Evolutionary conservation across 2,797 vertebrate species (phyloP).

Genomic region (Lacerta agilis): DNA sequence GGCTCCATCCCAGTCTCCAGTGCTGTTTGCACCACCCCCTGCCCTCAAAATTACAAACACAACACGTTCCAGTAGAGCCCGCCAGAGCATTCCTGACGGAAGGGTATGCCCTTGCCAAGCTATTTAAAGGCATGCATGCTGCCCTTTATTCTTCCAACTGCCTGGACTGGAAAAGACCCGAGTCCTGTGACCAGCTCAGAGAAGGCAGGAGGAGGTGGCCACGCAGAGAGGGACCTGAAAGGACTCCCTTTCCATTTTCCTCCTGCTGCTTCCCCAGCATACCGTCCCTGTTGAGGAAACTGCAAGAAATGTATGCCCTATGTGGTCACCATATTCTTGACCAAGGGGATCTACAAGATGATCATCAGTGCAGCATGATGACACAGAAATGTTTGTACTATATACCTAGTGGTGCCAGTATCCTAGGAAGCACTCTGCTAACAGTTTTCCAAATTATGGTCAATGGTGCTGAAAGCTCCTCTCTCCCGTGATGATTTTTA

Average conservation of each 20-base stretch:
- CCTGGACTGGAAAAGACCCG: conserved; percentile 40
- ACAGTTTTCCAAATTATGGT: neutral
- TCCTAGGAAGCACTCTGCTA: neutral
- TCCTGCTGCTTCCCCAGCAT: conserved; percentile 2
- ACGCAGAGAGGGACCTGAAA: rapidly evolving
- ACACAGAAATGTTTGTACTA: neutral
- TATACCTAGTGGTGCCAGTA: no score
- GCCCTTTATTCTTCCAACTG: conserved; percentile 49
- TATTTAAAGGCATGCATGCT: conserved; percentile 69
- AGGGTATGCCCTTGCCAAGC: conserved; percentile 57
- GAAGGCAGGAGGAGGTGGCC: neutral
- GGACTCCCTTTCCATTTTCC: neutral
- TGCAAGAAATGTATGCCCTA: rapidly evolving
- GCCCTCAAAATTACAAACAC: conserved; percentile 19
- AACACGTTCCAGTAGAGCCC: conserved; percentile 52
- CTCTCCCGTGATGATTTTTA: neutral
- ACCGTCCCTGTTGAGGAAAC: neutral
- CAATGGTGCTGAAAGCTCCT: neutral
- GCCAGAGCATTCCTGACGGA: conserved; percentile 66
- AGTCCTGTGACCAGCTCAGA: neutral
- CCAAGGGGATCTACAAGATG: neutral
- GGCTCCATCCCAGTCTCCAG: conserved; percentile 18
- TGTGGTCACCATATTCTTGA: neutral
- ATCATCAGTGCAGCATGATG: neutral
- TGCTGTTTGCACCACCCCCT: conserved; percentile 2